Percentiles rank a stretch among this genome's conserved stretches.
These are phyloP conservation scores for Zosterops pallidus DNA, from an alignment of 2,113 vertebrate species.

Conservation along the genomic window DNA sequence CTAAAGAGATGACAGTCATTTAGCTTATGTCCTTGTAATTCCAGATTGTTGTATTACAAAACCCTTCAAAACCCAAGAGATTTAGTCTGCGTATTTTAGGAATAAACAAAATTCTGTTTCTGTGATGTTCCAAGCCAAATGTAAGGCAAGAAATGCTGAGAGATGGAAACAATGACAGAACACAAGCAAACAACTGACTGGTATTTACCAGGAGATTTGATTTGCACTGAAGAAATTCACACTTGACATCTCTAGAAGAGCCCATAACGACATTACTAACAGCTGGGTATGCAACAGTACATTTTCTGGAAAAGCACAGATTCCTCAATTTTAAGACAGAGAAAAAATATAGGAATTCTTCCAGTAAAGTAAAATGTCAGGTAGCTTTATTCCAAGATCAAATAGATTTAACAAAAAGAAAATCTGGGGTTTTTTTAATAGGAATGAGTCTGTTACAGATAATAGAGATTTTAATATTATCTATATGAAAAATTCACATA, in stretches of 20 bases:
- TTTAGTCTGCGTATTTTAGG: background rate
- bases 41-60: background rate
- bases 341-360: background rate
- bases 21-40: background rate
- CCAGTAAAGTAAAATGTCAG: background rate
- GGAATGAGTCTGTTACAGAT: background rate
- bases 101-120: background rate
- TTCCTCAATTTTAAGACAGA: background rate
- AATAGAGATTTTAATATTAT: background rate
- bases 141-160: background rate
- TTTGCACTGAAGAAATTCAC: background rate
- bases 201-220: background rate
- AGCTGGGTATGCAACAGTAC: background rate
- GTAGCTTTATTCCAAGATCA: background rate
- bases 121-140: background rate
- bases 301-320: background rate
- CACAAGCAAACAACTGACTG: background rate
- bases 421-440: background rate
- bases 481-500: background rate
- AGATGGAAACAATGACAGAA: background rate
- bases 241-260: background rate
- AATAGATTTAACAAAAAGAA: background rate
- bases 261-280: background rate
- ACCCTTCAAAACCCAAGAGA: background rate
- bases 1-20: background rate